Conservation (phyloP, 2,888 invertebrate species). For the Drosophila sordidula region DNA sequence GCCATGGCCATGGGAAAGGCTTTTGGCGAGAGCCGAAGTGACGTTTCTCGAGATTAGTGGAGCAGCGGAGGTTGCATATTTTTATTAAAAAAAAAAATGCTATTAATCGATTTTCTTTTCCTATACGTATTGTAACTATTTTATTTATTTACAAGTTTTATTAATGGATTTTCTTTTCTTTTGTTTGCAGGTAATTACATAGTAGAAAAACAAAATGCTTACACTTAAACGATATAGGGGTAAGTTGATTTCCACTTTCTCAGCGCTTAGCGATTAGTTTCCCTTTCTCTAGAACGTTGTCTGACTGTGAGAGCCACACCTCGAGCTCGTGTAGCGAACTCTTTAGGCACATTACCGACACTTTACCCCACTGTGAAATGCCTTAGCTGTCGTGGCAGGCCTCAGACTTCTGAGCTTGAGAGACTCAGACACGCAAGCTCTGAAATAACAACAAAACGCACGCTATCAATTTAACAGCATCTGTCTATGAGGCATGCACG, state of each 20-base stretch:
- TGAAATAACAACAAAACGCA: constrained; percentile 47
- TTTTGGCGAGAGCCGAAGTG: constrained; percentile 40
- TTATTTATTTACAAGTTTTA: constrained; percentile 7
- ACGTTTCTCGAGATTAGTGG: constrained; percentile 53
- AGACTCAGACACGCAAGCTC: constrained; percentile 60
- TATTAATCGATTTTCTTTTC: too few species aligned
- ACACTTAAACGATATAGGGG: constrained; percentile 70
- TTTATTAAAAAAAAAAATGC: too few species aligned
- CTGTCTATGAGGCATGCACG: constrained; percentile 79
- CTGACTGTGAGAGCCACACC: constrained; percentile 39
- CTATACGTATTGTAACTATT: neutral
- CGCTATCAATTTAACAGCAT: constrained; percentile 84
- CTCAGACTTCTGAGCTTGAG: constrained; percentile 26
- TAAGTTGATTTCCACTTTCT: constrained; percentile 56
- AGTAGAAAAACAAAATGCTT: constrained; percentile 56
- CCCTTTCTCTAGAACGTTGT: constrained; percentile 55
- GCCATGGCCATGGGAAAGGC: constrained; percentile 42
- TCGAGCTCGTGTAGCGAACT: constrained; percentile 23
- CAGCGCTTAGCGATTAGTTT: constrained; percentile 40
- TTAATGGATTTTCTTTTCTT: constrained; percentile 15
- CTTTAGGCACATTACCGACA: constrained; percentile 49
- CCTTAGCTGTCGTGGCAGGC: constrained; percentile 6
- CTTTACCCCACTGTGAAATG: constrained; percentile 24
- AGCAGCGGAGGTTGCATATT: constrained; percentile 3
- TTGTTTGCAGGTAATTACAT: constrained; percentile 72